Conservation (phyloP, 2,113 vertebrate species). For the Puntigrus tetrazona region DNA sequence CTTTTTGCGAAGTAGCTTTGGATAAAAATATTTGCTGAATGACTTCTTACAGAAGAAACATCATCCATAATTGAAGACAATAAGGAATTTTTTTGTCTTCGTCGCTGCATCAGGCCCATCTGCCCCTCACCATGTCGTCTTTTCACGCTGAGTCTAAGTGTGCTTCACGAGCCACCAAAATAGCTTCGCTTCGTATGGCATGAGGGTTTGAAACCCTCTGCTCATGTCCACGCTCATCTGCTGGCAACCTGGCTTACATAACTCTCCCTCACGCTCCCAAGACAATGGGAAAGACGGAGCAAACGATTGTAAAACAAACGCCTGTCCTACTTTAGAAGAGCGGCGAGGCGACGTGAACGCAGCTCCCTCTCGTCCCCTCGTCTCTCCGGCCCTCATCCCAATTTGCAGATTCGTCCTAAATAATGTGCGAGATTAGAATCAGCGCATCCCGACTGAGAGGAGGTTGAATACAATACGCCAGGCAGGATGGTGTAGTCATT, state of each 20-base stretch:
- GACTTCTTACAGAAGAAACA: neutral
- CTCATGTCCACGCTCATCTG: slow-evolving; percentile 10
- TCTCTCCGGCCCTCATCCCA: neutral
- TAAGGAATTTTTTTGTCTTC: neutral
- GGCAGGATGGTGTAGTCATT: neutral
- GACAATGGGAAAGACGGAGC: neutral
- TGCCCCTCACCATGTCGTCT: neutral
- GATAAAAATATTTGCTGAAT: neutral
- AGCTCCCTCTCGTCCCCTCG: neutral
- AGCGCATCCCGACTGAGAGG: neutral
- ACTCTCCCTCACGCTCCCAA: slow-evolving; percentile 9
- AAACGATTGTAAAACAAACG: slow-evolving; percentile 10
- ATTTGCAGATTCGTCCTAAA: neutral
- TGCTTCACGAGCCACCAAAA: slow-evolving; percentile 2
- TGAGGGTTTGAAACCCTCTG: slow-evolving; percentile 26
- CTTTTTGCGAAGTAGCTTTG: neutral
- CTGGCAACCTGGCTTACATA: slow-evolving; percentile 29
- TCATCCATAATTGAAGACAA: neutral
- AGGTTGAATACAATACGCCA: neutral
- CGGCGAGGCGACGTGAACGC: neutral
- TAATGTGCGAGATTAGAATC: neutral
- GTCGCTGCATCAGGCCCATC: neutral
- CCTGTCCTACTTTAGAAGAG: slow-evolving; percentile 23
- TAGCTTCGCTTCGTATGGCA: slow-evolving; percentile 23
- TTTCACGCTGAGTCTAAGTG: slow-evolving; percentile 6